A percentile compares a stretch with the other conserved stretches of the same genome.
Conservation (phyloP, 2,888 invertebrate species). For the Idaea straminata region DNA sequence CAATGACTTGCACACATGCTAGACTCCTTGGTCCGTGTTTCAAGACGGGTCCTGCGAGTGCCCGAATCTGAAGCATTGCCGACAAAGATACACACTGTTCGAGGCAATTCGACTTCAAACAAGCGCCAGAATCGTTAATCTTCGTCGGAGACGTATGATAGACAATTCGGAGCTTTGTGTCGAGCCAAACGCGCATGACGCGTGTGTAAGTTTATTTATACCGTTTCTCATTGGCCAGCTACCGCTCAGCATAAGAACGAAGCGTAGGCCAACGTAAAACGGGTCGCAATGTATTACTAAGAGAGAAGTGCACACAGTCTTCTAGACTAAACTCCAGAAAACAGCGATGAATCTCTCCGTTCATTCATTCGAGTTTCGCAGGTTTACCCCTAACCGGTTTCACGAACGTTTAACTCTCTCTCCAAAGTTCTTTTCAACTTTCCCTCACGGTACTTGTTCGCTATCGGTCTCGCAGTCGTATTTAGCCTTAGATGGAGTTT, state of each 20-base stretch:
- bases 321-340: conserved; percentile 36
- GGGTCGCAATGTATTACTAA: conserved; percentile 49
- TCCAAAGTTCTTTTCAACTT: conserved; percentile 86
- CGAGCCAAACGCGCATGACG: conserved; percentile 47
- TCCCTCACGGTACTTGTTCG: conserved; percentile 85
- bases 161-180: conserved; percentile 42
- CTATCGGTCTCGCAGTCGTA: conserved; percentile 83
- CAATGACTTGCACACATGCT: conserved; percentile 85
- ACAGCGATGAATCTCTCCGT: conserved; percentile 59
- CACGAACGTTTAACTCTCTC: conserved; percentile 77
- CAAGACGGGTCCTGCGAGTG: conserved; percentile 85
- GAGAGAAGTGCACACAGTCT: conserved; percentile 49
- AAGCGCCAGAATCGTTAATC: conserved; percentile 40
- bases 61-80: conserved; percentile 63
- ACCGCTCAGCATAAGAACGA: conserved; percentile 29
- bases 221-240: conserved; percentile 21
- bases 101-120: conserved; percentile 45
- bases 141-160: conserved; percentile 46
- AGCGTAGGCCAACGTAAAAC: conserved; percentile 52
- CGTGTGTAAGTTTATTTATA: conserved; percentile 36
- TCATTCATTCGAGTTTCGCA: conserved; percentile 78
- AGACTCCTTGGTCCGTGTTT: conserved; percentile 59
- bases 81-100: conserved; percentile 52
- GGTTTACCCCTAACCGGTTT: conserved; percentile 77
- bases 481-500: conserved; percentile 81